These are phyloP conservation scores for Agriopis aurantiaria DNA, from an alignment of 2,888 invertebrate genomes.

Conservation along the genomic window DNA sequence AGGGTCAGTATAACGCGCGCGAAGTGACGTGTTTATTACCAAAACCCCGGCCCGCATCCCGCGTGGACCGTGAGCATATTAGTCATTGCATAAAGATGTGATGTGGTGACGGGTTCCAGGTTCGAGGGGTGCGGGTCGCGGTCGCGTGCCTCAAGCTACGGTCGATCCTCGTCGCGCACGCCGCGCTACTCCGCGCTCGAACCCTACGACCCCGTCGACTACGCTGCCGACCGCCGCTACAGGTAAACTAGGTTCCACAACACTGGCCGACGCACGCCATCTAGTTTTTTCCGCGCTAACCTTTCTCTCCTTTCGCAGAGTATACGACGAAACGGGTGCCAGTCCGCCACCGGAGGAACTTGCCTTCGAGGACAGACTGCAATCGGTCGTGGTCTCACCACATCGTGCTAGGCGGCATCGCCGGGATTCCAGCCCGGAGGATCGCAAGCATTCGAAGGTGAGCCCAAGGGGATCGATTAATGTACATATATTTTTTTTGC, in stretches of 20 bases:
- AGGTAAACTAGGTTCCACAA: conserved; percentile 58
- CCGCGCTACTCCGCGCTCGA: conserved; percentile 75
- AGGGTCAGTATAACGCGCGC: conserved; percentile 6
- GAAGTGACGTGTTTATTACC: not conserved
- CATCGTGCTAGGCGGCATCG: conserved; percentile 77
- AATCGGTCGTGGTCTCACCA: conserved; percentile 85
- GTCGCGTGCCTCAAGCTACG: conserved; percentile 81
- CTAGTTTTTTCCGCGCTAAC: not conserved
- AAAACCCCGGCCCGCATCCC: conserved; percentile 28
- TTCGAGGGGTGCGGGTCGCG: conserved; percentile 78
- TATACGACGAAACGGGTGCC: conserved; percentile 82
- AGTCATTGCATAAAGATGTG: conserved; percentile 26
- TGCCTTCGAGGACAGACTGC: conserved; percentile 82
- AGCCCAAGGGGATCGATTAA: conserved; percentile 4
- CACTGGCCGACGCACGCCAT: not conserved
- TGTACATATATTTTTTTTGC: not conserved
- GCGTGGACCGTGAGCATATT: conserved; percentile 34
- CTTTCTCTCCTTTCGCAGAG: conserved; percentile 57
- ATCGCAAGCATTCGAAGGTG: conserved; percentile 78
- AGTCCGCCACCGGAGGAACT: conserved; percentile 90
- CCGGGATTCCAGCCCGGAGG: conserved; percentile 92
- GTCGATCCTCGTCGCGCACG: conserved; percentile 73
- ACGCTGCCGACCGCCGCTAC: conserved; percentile 80
- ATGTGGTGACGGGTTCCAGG: conserved; percentile 50
- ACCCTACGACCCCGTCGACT: conserved; percentile 82